Percentiles rank a stretch among this genome's conserved stretches.
These are phyloP conservation scores for Dasyprocta punctata DNA, from an alignment of 2,113 vertebrate species.

Conservation along the genomic window DNA sequence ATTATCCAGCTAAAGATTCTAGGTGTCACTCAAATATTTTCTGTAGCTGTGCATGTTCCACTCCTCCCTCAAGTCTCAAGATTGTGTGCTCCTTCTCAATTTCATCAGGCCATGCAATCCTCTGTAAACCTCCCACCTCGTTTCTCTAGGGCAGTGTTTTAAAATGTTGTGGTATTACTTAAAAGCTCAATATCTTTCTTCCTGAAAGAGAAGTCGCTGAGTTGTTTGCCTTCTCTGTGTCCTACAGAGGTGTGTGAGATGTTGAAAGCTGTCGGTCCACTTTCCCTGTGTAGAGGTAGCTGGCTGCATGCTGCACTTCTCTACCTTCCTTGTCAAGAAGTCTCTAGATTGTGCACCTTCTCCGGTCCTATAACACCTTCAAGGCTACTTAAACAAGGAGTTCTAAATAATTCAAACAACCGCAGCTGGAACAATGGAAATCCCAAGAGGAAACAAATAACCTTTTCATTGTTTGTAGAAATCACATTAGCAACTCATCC, in stretches of 20 bases:
- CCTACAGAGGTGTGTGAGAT: background rate
- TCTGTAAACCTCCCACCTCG: background rate
- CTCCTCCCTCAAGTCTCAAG: background rate
- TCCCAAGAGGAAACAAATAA: background rate
- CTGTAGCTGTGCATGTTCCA: background rate
- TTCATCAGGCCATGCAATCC: background rate
- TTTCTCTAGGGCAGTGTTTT: background rate
- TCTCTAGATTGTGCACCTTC: background rate
- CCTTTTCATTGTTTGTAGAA: background rate
- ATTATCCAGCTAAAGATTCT: background rate
- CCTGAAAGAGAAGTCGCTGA: background rate
- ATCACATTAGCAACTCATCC: background rate
- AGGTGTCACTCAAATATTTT: background rate
- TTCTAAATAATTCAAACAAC: slow-evolving; percentile 26
- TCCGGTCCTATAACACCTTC: background rate
- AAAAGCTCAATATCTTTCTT: background rate
- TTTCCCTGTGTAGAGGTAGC: background rate
- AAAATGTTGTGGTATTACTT: background rate
- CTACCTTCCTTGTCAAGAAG: background rate
- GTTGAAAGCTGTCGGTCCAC: background rate
- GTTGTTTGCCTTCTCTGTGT: background rate
- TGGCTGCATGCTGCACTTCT: background rate
- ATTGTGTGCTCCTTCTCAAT: background rate
- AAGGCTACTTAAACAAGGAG: background rate
- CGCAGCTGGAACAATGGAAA: background rate